phyloP scores from a whole-genome alignment of 2,113 vertebrate genomes.

The Cheilinus undulatus region DNA sequence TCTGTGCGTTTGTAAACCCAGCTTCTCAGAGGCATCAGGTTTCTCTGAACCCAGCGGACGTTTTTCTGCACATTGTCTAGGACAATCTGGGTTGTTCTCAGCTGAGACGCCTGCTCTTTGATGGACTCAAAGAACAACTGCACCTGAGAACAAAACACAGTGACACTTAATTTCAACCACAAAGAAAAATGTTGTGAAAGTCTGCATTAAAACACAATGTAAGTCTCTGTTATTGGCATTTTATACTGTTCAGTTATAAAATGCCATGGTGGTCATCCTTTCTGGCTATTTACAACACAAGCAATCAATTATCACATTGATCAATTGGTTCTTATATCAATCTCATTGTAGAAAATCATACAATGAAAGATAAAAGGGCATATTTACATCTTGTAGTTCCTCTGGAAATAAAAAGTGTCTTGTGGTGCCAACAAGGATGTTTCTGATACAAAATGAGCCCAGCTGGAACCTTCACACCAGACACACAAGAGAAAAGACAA shows the following conservation, averaged over 20 bases:
- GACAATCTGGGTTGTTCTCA: conserved; percentile 79
- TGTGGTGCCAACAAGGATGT: conserved; percentile 80
- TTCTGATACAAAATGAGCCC: conserved; percentile 81
- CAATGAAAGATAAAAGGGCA: neutral
- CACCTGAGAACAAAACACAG: conserved; percentile 73
- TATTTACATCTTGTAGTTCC: conserved; percentile 79
- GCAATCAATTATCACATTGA: too few species aligned
- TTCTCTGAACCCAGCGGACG: conserved; percentile 83
- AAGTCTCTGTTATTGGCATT: too few species aligned
- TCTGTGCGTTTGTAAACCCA: conserved; percentile 82
- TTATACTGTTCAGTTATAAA: too few species aligned
- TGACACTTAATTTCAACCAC: neutral
- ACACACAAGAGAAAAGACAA: conserved; percentile 42
- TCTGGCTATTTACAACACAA: too few species aligned
- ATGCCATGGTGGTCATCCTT: too few species aligned
- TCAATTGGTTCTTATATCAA: too few species aligned
- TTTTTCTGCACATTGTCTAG: conserved; percentile 85
- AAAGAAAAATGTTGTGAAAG: too few species aligned
- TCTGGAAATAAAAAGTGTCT: conserved; percentile 81
- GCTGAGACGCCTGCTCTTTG: conserved; percentile 80
- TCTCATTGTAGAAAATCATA: too few species aligned
- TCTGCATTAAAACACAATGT: too few species aligned
- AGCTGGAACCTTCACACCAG: conserved; percentile 80
- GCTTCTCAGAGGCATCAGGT: conserved; percentile 76
- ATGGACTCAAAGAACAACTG: conserved; percentile 83